Base-by-base conservation (phyloP, 2,888 invertebrate genomes). In the Polyommatus icarus region DNA sequence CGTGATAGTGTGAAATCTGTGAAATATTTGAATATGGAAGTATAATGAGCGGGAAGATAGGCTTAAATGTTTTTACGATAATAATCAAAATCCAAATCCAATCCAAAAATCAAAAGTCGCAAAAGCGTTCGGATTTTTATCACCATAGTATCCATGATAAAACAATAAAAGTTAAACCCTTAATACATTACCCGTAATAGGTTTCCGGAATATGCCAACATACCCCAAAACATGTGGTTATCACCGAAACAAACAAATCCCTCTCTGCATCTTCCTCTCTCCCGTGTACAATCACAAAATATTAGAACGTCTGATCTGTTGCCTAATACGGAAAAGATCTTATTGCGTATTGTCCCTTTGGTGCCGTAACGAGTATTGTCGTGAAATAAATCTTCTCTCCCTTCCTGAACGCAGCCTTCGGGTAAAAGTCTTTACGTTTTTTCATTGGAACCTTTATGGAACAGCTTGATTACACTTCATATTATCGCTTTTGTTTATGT, bases 341-440 rank as follows among this genome's bases (percentile, higher is more conserved):
- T 76, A 76, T 76, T 76, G 76, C 76, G 83, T 79, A 84, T 83
- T 84, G 87, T 92, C 92, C 92, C 92, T 90, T 90, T 84, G 90
- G 92, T 88, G 86, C 91, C 88, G 88, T 92, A 92, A 92, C 92
- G 90, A 89, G 89, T 87, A 83, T 87, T 90, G 91, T 91, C 91
- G 87, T 89, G 91, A 91, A 88, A 93, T 93, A 93, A 93, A 93
- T 93, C 93, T 92, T 88, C 81, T 89, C 90, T 88, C 93, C 93
- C 93, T 87, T 84, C 84, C 83, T 83, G 82, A 83, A 83, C 84
- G 87, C 89, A 90, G 89, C 88, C 89, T 87, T 87, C 82, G 90
- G 89, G 91, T 91, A 90, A 92, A 92, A 89, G 89, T 89, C 91
- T 92, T 91, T 91, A 91, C 92, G 91, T 92, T 90, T 91, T 89